phyloP scores from a whole-genome alignment of 2,113 vertebrate species.

The Oxyruncus cristatus region DNA sequence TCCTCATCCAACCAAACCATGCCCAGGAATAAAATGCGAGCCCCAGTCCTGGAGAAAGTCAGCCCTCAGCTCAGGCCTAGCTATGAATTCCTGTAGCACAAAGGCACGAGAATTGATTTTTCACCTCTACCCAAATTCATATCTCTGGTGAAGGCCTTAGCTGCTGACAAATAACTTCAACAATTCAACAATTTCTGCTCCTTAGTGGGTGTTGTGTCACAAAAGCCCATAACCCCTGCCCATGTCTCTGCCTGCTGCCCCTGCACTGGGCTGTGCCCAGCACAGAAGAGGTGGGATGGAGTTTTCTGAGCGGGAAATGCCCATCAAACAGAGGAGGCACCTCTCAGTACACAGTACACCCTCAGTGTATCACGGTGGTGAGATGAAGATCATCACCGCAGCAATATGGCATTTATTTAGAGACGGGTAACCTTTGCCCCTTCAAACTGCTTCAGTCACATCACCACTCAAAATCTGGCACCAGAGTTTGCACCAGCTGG shows the following conservation, averaged over 20 bases:
- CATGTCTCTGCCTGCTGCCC: background rate
- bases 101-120: background rate
- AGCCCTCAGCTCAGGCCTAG: background rate
- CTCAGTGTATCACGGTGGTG: fast-evolving
- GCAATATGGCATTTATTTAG: background rate
- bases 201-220: background rate
- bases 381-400: background rate
- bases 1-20: background rate
- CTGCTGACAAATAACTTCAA: background rate
- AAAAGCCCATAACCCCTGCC: background rate
- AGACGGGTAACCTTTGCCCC: background rate
- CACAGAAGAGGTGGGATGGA: background rate
- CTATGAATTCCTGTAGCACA: background rate
- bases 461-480: background rate
- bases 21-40: background rate
- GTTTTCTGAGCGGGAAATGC: background rate
- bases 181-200: background rate
- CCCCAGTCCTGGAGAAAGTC: background rate
- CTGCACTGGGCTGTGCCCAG: background rate
- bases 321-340: background rate
- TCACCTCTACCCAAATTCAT: background rate
- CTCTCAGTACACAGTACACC: too few relatives aligned
- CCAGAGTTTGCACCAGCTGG: background rate
- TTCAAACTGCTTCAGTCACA: background rate
- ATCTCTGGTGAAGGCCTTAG: background rate